These are phyloP conservation scores for Pimpla rufipes DNA, from an alignment of 2,888 invertebrate species.

Conservation along the genomic window DNA sequence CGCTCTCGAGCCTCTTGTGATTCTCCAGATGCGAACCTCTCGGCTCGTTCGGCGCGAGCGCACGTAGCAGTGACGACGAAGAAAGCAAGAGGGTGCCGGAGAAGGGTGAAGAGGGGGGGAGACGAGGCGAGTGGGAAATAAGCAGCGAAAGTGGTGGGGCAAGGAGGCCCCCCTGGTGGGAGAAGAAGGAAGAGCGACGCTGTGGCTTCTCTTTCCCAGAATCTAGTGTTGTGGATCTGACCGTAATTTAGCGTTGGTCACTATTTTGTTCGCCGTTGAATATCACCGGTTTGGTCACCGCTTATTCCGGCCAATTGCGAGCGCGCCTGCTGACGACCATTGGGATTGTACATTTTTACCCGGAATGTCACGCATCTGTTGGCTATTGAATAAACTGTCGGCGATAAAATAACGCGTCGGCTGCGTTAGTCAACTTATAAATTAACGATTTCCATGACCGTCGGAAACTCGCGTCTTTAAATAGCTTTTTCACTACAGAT, in stretches of 20 bases:
- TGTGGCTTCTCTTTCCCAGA: slow-evolving; percentile 11
- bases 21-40: slow-evolving; percentile 54
- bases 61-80: background rate
- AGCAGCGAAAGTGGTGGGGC: slow-evolving; percentile 31
- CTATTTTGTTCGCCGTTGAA: background rate
- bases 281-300: no score
- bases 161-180: slow-evolving; percentile 27
- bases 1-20: slow-evolving; percentile 38
- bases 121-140: slow-evolving; percentile 31
- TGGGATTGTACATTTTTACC: no score
- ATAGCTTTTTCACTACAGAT: background rate
- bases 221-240: background rate
- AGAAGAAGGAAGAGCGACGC: slow-evolving; percentile 32
- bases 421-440: no score
- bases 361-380: no score
- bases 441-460: no score
- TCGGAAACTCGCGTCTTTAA: background rate
- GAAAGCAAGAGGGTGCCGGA: slow-evolving; percentile 7
- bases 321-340: no score
- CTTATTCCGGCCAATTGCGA: no score
- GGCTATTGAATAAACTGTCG: no score
- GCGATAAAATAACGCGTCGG: no score
- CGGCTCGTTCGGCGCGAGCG: slow-evolving; percentile 30
- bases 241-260: background rate
- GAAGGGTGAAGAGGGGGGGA: slow-evolving; percentile 2